Evolutionary conservation across 2,113 vertebrate species (phyloP), one percentile per base, ranked within the genome.

Genomic region (Macheiramphus alcinus): DNA sequence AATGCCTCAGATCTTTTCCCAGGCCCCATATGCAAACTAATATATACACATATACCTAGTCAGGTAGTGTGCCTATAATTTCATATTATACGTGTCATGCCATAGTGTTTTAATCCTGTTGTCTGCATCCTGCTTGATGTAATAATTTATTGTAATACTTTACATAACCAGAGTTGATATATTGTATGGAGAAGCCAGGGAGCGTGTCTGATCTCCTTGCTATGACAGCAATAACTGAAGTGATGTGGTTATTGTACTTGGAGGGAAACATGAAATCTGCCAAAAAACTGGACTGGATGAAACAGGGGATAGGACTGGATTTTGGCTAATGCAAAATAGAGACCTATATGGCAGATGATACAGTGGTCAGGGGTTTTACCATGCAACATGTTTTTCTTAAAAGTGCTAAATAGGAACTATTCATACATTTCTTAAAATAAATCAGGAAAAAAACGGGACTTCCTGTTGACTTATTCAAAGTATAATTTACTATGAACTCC

Each of bases 251-350:
- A 75, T 75, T 87, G 62, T 58, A 58, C 86, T 89, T 34, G 2
- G 73, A 81, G 40, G 80, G 48, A 89, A 95, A 75, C 9, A 40
- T 0, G 29, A 89, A 80, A 36, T 56, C 73, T 42, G 31, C 36
- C 80, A 59, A 88, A 97, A 89, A 94, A 32, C 56, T 75, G 88
- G 86, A 38, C 80, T 95, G 94, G 86, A 93, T 75, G 31, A 74
- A 93, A 43, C 4, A 63, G 27, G 22, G 58, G 4, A 36, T 14
- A 36, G 86, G 86, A 81, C 10, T 87, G 83, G 82, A 62, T 88
- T 92, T 88, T 76, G n/a, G 26, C 29, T 66, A 42, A 58, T n/a
- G 27, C 45, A 61, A 74, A 70, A 29, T 0, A 56, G 36, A 53
- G 25, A 45, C 8, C 16, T 50, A 3, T 16, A 27, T 7, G 34